These are phyloP conservation scores for Meriones psammophilus DNA, from an alignment of 2,797 vertebrate species.

Conservation along the genomic window DNA sequence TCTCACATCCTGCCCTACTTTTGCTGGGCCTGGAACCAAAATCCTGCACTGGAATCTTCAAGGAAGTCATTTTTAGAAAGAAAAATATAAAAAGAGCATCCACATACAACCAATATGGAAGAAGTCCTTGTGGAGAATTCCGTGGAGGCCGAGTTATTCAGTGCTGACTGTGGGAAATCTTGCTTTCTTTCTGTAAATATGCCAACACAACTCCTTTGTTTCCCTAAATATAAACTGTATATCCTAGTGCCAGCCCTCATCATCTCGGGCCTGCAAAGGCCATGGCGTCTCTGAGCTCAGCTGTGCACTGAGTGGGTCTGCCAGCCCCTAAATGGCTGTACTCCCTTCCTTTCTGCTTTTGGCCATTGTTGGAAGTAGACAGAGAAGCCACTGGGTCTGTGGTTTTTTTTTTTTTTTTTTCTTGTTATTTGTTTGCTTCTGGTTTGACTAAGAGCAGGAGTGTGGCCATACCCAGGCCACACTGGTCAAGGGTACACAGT, in stretches of 20 bases:
- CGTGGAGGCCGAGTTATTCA: not conserved
- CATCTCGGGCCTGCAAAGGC: not conserved
- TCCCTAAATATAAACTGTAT: not conserved
- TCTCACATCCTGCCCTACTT: slow-evolving; percentile 69
- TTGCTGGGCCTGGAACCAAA: slow-evolving; percentile 68
- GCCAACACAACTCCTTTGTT: not conserved
- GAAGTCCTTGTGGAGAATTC: slow-evolving; percentile 24
- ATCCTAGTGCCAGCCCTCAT: not conserved
- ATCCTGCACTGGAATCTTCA: slow-evolving; percentile 58
- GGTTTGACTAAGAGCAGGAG: slow-evolving; percentile 88
- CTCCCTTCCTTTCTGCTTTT: not conserved
- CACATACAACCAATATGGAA: slow-evolving; percentile 26
- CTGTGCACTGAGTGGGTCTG: not conserved
- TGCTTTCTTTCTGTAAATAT: slow-evolving; percentile 7
- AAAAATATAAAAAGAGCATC: slow-evolving; percentile 75
- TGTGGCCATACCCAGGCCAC: accelerated
- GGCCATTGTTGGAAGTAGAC: slow-evolving; percentile 88
- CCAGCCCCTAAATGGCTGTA: not conserved
- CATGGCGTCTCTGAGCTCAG: not conserved
- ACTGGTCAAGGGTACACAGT: not conserved
- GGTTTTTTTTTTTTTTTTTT: slow-evolving; percentile 82
- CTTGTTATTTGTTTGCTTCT: slow-evolving; percentile 75
- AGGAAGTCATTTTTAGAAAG: slow-evolving; percentile 78
- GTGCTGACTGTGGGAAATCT: slow-evolving; percentile 1
- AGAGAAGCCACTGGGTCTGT: slow-evolving; percentile 92